phyloP scores from a whole-genome alignment of 2,888 invertebrate species.

The Tenthredo livida region DNA sequence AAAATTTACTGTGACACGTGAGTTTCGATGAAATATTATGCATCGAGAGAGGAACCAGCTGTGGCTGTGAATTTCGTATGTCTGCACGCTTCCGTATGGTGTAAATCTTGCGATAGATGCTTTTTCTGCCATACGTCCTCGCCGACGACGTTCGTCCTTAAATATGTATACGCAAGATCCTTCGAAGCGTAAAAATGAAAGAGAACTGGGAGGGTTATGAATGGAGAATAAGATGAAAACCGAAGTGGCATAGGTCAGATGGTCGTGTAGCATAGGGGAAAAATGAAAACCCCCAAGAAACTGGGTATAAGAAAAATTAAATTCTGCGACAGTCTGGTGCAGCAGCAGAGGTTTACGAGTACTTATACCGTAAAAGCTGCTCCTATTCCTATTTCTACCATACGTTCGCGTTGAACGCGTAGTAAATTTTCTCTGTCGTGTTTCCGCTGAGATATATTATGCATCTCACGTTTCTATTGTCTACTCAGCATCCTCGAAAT shows the following conservation, averaged over 20 bases:
- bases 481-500: constrained; percentile 35
- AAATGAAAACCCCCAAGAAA: not conserved
- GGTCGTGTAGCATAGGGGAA: not conserved
- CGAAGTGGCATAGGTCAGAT: constrained; percentile 32
- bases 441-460: constrained; percentile 39
- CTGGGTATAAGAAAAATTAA: constrained; percentile 22
- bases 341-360: constrained; percentile 49
- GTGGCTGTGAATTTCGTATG: not conserved
- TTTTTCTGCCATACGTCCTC: not conserved
- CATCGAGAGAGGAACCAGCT: not conserved
- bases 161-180: not conserved
- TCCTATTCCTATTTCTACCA: not conserved
- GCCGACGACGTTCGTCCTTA: not conserved
- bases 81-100: not conserved
- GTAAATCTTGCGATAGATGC: not conserved
- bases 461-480: constrained; percentile 46
- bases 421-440: constrained; percentile 44
- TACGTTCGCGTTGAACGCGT: not conserved
- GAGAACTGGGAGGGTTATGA: constrained; percentile 32
- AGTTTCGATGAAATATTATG: not conserved
- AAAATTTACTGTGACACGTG: too few species aligned
- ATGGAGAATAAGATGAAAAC: constrained; percentile 30
- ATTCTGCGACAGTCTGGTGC: not conserved
- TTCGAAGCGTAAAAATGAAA: constrained; percentile 30
- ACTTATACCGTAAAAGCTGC: constrained; percentile 52